phyloP scores from a whole-genome alignment of 2,888 invertebrate species.

The Hydrotaea cyrtoneurina region DNA sequence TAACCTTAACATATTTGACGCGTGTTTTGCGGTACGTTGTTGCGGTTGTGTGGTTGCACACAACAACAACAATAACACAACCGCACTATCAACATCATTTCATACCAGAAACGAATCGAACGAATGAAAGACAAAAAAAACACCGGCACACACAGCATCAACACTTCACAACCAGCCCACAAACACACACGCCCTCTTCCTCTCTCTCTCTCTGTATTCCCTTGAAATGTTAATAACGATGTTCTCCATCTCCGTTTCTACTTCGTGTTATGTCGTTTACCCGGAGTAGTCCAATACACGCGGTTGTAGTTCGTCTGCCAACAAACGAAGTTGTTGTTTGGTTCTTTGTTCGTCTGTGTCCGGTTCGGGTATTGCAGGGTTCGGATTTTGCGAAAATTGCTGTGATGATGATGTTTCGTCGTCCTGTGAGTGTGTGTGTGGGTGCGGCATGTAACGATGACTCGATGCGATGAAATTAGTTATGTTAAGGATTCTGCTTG shows the following conservation, averaged over 20 bases:
- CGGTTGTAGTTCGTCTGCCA: slow-evolving; percentile 47
- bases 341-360: slow-evolving; percentile 47
- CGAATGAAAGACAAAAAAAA: neutral
- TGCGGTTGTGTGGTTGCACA: slow-evolving; percentile 78
- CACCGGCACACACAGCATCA: slow-evolving; percentile 11
- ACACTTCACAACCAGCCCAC: neutral
- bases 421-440: slow-evolving; percentile 35
- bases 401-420: slow-evolving; percentile 27
- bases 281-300: neutral
- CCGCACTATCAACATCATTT: slow-evolving; percentile 41
- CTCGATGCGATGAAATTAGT: slow-evolving; percentile 52
- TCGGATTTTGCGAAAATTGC: slow-evolving; percentile 6
- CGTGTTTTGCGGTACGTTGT: slow-evolving; percentile 79
- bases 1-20: slow-evolving; percentile 77
- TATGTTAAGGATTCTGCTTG: slow-evolving; percentile 62
- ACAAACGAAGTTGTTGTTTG: slow-evolving; percentile 41
- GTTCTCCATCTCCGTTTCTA: neutral
- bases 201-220: neutral
- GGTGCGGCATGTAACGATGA: slow-evolving; percentile 25
- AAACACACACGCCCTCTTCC: slow-evolving; percentile 36
- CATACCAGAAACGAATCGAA: neutral
- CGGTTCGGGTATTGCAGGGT: slow-evolving; percentile 47
- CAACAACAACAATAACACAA: slow-evolving; percentile 45
- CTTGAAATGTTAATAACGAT: neutral
- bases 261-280: slow-evolving; percentile 13